These are phyloP conservation scores for Onychomys torridus DNA, from an alignment of 2,797 vertebrate species.

Conservation along the genomic window DNA sequence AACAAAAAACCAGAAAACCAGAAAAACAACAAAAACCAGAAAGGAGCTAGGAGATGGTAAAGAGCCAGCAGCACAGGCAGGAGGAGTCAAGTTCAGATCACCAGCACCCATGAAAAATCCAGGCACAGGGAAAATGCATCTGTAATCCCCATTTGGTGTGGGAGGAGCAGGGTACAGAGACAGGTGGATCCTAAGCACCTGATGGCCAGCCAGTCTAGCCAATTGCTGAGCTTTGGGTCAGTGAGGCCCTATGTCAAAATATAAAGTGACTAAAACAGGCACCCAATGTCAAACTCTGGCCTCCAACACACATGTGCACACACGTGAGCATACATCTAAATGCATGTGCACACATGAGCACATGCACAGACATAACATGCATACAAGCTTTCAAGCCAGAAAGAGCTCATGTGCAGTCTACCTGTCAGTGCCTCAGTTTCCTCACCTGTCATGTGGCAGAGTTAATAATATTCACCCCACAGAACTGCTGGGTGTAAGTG, in stretches of 20 bases:
- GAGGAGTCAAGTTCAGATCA: background rate
- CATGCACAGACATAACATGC: background rate
- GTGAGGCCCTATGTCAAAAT: background rate
- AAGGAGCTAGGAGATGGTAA: background rate
- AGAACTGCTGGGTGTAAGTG: background rate
- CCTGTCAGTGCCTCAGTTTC: constrained; percentile 24
- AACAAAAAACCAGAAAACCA: background rate
- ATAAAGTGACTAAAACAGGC: background rate
- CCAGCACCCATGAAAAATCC: background rate
- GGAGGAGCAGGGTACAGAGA: background rate
- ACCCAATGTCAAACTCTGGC: background rate
- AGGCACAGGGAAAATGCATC: background rate
- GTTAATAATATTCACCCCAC: background rate
- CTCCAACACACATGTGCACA: background rate
- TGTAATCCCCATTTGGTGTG: background rate
- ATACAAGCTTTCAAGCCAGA: background rate
- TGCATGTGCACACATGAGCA: background rate
- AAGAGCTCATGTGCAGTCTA: background rate
- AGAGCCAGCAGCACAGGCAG: too few species aligned
- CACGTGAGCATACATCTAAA: background rate
- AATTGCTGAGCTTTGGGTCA: background rate
- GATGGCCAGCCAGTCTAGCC: background rate
- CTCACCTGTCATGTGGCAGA: background rate
- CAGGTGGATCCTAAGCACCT: background rate
- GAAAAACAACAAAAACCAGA: background rate